Conservation (phyloP, 2,113 vertebrate species). For the mouse (Mus musculus) region GRCm39 chr8:64264001-64264500, state of each 20-base stretch:
- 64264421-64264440: not conserved
- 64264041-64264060: not conserved
- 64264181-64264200: not conserved
- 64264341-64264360: not conserved
- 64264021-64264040: not conserved
- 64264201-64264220: not conserved
- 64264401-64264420: not conserved
- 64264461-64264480: no score
- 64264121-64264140: not conserved
- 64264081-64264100: not conserved
- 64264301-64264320: not conserved
- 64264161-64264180: not conserved
- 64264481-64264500: no score
- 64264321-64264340: not conserved
- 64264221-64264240: not conserved
- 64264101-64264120: not conserved
- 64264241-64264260: not conserved
- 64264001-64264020: not conserved
- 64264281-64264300: not conserved
- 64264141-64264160: not conserved
- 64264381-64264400: not conserved
- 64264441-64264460: not conserved
- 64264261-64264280: not conserved
- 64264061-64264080: not conserved
- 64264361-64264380: not conserved